Evolutionary conservation across 2,888 invertebrate genomes (phyloP).

Genomic region (Eupeodes luniger): DNA sequence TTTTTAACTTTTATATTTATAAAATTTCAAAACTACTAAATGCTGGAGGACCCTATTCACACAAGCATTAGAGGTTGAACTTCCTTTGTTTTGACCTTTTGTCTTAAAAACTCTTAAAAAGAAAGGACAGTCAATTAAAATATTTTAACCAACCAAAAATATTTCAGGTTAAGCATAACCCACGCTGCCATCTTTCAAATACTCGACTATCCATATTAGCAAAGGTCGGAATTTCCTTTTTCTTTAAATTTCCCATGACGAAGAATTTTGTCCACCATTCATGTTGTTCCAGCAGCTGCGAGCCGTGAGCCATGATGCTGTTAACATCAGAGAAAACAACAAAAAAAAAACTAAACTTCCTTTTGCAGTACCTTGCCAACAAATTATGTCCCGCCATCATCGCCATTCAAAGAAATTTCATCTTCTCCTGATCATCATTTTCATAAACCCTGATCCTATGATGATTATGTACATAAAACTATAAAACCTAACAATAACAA

Average conservation of each 20-base stretch:
- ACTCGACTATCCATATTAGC: constrained; percentile 12
- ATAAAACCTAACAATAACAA: constrained; percentile 44
- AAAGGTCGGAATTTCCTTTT: constrained; percentile 45
- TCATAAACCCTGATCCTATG: constrained; percentile 43
- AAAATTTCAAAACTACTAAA: no score
- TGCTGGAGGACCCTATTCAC: no score
- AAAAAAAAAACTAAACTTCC: constrained; percentile 30
- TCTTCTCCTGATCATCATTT: constrained; percentile 24
- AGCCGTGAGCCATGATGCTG: not conserved
- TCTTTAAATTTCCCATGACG: constrained; percentile 64
- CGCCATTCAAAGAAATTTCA: constrained; percentile 41
- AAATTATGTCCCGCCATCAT: constrained; percentile 54
- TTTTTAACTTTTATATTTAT: no score
- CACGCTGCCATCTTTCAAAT: constrained; percentile 1
- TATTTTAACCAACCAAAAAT: not conserved
- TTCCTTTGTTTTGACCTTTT: no score
- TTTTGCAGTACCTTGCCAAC: constrained; percentile 54
- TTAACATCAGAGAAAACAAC: not conserved
- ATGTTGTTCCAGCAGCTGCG: constrained; percentile 28
- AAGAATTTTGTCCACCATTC: constrained; percentile 31
- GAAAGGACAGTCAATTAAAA: no score
- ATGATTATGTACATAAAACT: constrained; percentile 40
- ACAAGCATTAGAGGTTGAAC: no score
- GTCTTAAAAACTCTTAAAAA: no score
- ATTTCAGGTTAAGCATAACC: not conserved